phyloP scores from a whole-genome alignment of 2,888 invertebrate species.

The Metopia argyrocephala region DNA sequence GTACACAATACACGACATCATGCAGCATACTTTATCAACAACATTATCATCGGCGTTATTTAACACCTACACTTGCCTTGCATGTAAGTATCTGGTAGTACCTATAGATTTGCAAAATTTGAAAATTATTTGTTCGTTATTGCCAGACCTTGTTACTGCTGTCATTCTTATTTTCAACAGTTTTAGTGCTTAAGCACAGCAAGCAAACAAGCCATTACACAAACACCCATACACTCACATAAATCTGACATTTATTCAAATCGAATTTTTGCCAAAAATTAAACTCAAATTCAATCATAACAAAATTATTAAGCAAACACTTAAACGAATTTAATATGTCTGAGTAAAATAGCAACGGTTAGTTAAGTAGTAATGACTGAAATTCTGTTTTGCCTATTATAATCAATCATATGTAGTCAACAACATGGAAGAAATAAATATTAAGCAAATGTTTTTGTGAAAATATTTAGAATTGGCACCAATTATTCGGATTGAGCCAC shows the following conservation, averaged over 20 bases:
- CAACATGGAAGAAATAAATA: too few species aligned
- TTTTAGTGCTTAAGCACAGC: neutral
- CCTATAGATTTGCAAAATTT: neutral
- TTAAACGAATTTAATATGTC: conserved; percentile 14
- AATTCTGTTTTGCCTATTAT: neutral
- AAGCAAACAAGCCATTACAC: neutral
- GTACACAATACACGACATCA: neutral
- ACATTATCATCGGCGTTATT: neutral
- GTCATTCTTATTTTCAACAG: conserved; percentile 4
- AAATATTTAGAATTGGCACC: too few species aligned
- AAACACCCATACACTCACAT: neutral
- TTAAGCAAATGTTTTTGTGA: too few species aligned
- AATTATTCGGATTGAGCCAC: too few species aligned
- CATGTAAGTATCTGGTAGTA: too few species aligned
- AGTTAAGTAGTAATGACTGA: neutral
- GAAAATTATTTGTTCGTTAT: neutral
- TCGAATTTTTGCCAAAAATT: conserved; percentile 49
- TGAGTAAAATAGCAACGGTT: neutral
- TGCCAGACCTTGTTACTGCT: neutral
- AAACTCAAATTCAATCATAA: conserved; percentile 51
- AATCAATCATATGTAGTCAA: too few species aligned
- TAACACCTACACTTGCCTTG: too few species aligned
- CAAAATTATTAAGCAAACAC: conserved; percentile 36
- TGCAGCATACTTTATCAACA: neutral
- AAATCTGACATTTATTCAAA: conserved; percentile 32